Percentiles rank a stretch among this genome's conserved stretches.
These are phyloP conservation scores for Apistogramma diplotaenia DNA, from an alignment of 2,113 vertebrate genomes.

Conservation along the genomic window DNA sequence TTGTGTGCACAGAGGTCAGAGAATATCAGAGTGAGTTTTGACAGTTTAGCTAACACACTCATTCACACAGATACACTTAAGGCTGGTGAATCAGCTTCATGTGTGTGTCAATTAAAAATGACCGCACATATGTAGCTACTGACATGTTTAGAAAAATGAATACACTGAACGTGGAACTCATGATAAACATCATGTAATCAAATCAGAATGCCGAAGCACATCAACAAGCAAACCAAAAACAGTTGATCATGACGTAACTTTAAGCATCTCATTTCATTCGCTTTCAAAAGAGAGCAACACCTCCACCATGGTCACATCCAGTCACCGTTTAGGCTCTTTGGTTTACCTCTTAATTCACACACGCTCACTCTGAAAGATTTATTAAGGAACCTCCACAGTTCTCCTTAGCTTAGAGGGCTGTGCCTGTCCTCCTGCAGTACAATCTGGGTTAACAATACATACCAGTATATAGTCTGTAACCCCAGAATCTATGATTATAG, in stretches of 20 bases:
- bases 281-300: neutral
- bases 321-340: neutral
- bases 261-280: neutral
- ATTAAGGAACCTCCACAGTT: neutral
- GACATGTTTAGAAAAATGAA: neutral
- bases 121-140: neutral
- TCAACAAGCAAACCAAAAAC: neutral
- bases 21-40: neutral
- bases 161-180: neutral
- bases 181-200: neutral
- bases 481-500: no score
- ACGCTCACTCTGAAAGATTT: neutral
- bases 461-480: no score
- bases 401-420: neutral
- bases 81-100: neutral
- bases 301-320: neutral
- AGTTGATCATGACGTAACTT: neutral
- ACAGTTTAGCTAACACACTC: conserved; percentile 26
- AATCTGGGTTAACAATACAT: no score
- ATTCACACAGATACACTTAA: neutral
- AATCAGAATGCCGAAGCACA: neutral
- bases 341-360: neutral
- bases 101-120: neutral
- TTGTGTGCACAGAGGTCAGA: conserved; percentile 13
- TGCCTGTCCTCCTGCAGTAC: no score